These are phyloP conservation scores for Picus viridis DNA, from an alignment of 2,797 vertebrate species.

Conservation along the genomic window DNA sequence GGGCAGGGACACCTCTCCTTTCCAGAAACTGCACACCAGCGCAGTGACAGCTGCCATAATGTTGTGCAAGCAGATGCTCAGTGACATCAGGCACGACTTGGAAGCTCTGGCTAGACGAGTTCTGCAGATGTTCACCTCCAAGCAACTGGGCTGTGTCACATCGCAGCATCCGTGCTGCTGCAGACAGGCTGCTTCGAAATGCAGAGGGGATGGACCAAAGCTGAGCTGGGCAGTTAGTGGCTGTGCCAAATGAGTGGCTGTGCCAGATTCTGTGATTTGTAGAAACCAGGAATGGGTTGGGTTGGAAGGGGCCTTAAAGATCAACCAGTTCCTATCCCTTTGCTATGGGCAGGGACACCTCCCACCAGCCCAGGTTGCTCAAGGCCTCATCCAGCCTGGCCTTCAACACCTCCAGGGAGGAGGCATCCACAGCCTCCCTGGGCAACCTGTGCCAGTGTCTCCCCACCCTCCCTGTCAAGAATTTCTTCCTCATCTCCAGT, in stretches of 20 bases:
- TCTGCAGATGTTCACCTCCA: neutral
- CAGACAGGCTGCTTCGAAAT: neutral
- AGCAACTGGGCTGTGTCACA: neutral
- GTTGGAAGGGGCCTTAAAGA: no score
- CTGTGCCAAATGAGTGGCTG: neutral
- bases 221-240: neutral
- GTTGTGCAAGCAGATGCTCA: neutral
- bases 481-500: no score
- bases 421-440: no score
- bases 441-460: no score
- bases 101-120: neutral
- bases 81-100: neutral
- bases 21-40: neutral
- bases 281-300: no score
- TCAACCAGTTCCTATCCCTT: no score
- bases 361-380: no score
- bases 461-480: no score
- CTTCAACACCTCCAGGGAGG: no score
- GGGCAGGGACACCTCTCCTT: neutral
- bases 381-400: no score
- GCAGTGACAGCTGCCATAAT: fast-evolving
- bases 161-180: neutral
- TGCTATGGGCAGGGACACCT: no score
- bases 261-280: no score
- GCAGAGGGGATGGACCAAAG: neutral